These are phyloP conservation scores for Castor canadensis DNA, from an alignment of 2,113 vertebrate genomes.

Conservation along the genomic window DNA sequence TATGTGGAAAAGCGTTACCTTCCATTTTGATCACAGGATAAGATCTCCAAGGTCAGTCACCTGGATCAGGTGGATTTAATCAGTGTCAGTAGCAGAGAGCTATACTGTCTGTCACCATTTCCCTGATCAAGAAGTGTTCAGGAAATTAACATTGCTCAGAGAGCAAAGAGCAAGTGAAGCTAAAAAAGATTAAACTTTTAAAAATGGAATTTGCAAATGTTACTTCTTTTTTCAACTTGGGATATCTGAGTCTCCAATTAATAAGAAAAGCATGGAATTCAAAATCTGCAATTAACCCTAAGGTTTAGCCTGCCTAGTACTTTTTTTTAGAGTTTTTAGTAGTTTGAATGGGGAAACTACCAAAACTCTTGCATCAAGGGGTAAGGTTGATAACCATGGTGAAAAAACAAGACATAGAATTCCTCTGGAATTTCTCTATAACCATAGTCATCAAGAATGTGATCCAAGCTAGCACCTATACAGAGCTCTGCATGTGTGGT, in stretches of 20 bases:
- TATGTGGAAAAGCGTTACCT: neutral
- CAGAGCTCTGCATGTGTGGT: neutral
- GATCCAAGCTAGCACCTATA: no score
- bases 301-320: neutral
- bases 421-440: neutral
- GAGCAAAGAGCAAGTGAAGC: neutral
- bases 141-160: constrained; percentile 25
- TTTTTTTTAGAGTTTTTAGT: neutral
- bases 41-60: neutral
- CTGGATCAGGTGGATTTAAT: neutral
- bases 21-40: neutral
- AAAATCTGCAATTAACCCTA: fast-evolving
- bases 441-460: neutral
- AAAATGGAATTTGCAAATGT: neutral
- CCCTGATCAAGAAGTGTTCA: neutral
- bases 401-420: neutral
- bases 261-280: neutral
- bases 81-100: neutral
- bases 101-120: neutral
- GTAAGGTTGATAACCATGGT: neutral
- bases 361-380: neutral
- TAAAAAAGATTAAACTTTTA: neutral
- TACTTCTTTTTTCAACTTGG: neutral
- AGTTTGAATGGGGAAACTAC: neutral
- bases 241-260: neutral